Evolutionary conservation across 30 jellyfish, hydroid and myxozoan genomes (phyloP).

Genomic region (Hydractinia echinata): DNA sequence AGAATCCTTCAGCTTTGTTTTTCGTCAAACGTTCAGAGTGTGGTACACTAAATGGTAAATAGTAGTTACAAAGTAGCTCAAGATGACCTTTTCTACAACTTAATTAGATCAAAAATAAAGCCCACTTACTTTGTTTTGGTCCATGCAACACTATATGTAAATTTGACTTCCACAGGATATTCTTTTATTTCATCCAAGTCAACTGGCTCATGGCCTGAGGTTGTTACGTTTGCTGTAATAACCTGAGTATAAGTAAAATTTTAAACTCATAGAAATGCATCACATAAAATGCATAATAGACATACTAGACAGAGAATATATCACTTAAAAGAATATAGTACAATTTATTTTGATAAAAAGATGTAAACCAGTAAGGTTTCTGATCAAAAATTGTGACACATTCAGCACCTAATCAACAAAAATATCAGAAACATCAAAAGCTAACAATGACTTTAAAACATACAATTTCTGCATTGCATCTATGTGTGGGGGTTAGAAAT

Average conservation of each 20-base stretch:
- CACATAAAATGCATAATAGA: no score
- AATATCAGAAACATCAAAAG: no score
- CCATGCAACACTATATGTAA: constrained; percentile 74
- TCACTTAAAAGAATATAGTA: no score
- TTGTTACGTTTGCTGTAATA: constrained; percentile 77
- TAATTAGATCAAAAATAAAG: neutral
- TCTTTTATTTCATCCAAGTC: constrained; percentile 44
- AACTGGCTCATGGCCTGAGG: constrained; percentile 75
- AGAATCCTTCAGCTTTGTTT: constrained; percentile 84
- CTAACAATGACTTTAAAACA: no score
- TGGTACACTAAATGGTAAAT: constrained; percentile 44
- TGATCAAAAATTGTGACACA: no score
- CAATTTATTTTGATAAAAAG: no score
- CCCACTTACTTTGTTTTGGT: constrained; percentile 49
- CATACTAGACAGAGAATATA: no score
- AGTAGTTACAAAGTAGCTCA: neutral
- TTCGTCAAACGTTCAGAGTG: constrained; percentile 61
- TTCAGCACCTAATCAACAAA: no score
- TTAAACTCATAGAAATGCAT: no score
- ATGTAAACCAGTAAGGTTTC: no score
- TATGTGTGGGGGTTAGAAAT: no score
- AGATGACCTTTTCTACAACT: neutral
- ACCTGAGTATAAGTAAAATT: constrained; percentile 37
- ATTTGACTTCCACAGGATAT: constrained; percentile 49
- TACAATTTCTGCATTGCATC: no score